phyloP scores from a whole-genome alignment of 2,888 invertebrate genomes.

The Stictocephala bisonia region DNA sequence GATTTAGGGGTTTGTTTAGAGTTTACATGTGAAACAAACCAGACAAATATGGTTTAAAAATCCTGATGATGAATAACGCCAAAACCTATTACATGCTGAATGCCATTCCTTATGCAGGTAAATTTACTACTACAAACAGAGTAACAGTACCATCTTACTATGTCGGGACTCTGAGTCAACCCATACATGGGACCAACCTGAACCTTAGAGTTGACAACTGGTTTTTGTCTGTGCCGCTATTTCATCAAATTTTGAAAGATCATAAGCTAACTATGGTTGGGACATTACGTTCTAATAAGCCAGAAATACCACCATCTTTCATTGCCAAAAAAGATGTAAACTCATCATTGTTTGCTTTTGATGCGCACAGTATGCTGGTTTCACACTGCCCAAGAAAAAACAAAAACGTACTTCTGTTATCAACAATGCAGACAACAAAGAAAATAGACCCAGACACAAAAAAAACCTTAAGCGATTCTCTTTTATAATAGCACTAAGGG shows the following conservation, averaged over 20 bases:
- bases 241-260: slow-evolving; percentile 51
- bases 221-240: slow-evolving; percentile 52
- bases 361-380: slow-evolving; percentile 56
- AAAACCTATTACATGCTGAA: slow-evolving; percentile 48
- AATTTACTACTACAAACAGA: slow-evolving; percentile 23
- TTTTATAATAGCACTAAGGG: slow-evolving; percentile 59
- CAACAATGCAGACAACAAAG: slow-evolving; percentile 56
- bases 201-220: slow-evolving; percentile 53
- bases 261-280: slow-evolving; percentile 52
- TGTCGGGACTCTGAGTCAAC: slow-evolving; percentile 48
- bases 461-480: slow-evolving; percentile 56
- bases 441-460: slow-evolving; percentile 54
- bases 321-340: slow-evolving; percentile 53
- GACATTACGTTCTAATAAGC: slow-evolving; percentile 56
- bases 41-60: slow-evolving; percentile 46
- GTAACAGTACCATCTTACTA: slow-evolving; percentile 48
- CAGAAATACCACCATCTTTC: slow-evolving; percentile 60
- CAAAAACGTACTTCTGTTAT: slow-evolving; percentile 57
- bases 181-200: slow-evolving; percentile 46
- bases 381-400: slow-evolving; percentile 58
- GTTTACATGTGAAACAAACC: slow-evolving; percentile 49
- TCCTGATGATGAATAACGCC: slow-evolving; percentile 43
- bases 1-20: slow-evolving; percentile 47
- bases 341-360: slow-evolving; percentile 58
- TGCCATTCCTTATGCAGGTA: slow-evolving; percentile 49